Conservation (phyloP, 2,797 vertebrate species). For the Mastacembelus armatus region DNA sequence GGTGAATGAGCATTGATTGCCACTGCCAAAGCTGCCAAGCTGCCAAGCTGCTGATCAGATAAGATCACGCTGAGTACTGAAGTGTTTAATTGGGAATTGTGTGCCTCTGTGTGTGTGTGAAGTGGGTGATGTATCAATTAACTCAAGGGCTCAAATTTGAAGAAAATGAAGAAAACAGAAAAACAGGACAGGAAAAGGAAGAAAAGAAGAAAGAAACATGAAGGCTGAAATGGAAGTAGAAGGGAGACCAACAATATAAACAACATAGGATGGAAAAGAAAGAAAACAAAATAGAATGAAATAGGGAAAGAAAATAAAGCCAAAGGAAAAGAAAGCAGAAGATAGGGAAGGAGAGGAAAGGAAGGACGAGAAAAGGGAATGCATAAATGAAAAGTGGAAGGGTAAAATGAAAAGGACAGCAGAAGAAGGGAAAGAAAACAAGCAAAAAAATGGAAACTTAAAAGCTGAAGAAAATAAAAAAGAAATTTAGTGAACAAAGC, state of each 20-base stretch:
- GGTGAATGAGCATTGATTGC: constrained; percentile 62
- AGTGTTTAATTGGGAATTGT: constrained; percentile 74
- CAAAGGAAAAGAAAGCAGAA: too few relatives aligned
- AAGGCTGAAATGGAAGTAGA: neutral
- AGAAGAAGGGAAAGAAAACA: neutral
- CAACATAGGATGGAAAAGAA: neutral
- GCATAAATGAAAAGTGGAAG: neutral
- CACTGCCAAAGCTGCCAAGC: constrained; percentile 59
- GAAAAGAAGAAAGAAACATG: neutral
- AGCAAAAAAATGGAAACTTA: neutral
- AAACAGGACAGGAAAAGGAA: neutral
- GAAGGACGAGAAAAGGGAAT: neutral
- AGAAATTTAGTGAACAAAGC: neutral
- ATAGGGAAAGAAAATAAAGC: neutral
- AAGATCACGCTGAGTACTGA: constrained; percentile 58
- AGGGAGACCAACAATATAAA: too few relatives aligned
- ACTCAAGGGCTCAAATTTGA: constrained; percentile 52
- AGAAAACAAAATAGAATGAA: accelerated
- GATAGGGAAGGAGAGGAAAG: neutral
- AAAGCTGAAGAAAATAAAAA: too few relatives aligned
- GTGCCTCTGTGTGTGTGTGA: constrained; percentile 29
- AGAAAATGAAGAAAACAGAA: neutral
- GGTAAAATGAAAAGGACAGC: accelerated
- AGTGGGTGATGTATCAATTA: constrained; percentile 59
- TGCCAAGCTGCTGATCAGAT: constrained; percentile 70